Evolutionary conservation across 2,113 vertebrate species (phyloP), one percentile per base, ranked within the genome.

Genomic region (Uria lomvia): DNA sequence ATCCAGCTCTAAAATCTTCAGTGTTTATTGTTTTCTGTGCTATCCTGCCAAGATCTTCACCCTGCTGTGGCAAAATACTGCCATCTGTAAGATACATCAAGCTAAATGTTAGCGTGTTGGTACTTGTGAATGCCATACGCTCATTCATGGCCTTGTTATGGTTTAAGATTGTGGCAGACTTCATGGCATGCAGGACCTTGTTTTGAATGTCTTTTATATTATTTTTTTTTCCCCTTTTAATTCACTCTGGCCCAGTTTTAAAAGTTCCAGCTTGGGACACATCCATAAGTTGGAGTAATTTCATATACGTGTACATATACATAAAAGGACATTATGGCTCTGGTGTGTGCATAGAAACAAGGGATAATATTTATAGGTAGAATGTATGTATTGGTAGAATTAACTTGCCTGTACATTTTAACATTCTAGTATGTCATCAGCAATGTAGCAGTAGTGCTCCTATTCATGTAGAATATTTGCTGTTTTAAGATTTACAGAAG

Each of bases 31-130:
- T 90, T 88, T 91, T 86, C 53, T 86, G 7, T 87, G 29, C 80
- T 77, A 87, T 21, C 17, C 53, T 87, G 92, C 60, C 80, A 95
- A 96, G 79, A 92, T 89, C 68, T 59, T 94, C 53, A 81, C 30
- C 60, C 90, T 73, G 12, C 32, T 85, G 60, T 85, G 70, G 66
- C 58, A 96, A 85, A 94, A 92, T 87, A 73, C 63, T 65, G 49
- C 76, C 86, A 87, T 90, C 89, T 94, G 74, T 73, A 87, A 89
- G 42, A 82, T 30, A 27, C 11, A 87, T 73, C 60, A 72, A 85
- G 58, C 36, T 81, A 49, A 65, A 71, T 74, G 36, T 92, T 71
- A 84, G 29, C 3, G 1, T 81, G 38, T 88, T 91, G 72, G 23
- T 89, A 63, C 52, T 87, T 86, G 63, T 62, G 58, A 93, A 60